Evolutionary conservation across 2,797 vertebrate genomes (phyloP).

Genomic region (Lithobates sylvaticus): DNA sequence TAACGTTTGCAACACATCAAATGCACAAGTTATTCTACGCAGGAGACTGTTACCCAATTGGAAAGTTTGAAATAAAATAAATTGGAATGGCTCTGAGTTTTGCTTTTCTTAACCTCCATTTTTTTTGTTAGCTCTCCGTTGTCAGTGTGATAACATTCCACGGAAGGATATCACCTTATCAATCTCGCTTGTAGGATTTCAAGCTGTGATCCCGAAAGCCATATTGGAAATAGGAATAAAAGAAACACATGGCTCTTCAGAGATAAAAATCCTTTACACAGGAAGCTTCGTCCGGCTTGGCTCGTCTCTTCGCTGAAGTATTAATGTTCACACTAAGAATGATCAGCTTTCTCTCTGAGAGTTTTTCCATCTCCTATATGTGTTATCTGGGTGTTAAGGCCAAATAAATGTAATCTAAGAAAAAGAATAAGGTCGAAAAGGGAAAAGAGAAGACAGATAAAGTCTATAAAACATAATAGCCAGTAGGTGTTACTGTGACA

Average conservation of each 20-base stretch:
- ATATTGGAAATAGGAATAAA: conserved; percentile 45
- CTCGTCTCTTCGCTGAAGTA: neutral
- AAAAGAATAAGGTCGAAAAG: neutral
- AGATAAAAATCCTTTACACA: conserved; percentile 46
- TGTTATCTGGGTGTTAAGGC: neutral
- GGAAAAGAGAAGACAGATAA: neutral
- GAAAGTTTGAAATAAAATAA: conserved; percentile 39
- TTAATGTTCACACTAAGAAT: conserved; percentile 5
- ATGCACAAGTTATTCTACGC: neutral
- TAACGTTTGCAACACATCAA: conserved; percentile 18
- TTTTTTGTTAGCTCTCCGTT: conserved; percentile 24
- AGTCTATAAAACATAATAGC: neutral
- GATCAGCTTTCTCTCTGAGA: neutral
- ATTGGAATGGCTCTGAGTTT: conserved; percentile 33
- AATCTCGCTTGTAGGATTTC: conserved; percentile 47
- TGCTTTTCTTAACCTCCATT: conserved; percentile 40
- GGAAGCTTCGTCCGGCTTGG: neutral
- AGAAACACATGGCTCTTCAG: conserved; percentile 41
- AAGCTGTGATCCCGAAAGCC: conserved; percentile 51
- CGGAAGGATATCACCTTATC: conserved; percentile 48
- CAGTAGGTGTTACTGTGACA: neutral
- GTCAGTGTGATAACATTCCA: conserved; percentile 51
- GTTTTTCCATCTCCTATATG: neutral
- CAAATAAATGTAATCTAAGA: neutral
- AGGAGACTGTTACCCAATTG: conserved; percentile 24